Percentiles rank a stretch among this genome's conserved stretches.
Evolutionary conservation across 2,113 vertebrate genomes (phyloP).

Genomic region (Sinocyclocheilus rhinocerous): DNA sequence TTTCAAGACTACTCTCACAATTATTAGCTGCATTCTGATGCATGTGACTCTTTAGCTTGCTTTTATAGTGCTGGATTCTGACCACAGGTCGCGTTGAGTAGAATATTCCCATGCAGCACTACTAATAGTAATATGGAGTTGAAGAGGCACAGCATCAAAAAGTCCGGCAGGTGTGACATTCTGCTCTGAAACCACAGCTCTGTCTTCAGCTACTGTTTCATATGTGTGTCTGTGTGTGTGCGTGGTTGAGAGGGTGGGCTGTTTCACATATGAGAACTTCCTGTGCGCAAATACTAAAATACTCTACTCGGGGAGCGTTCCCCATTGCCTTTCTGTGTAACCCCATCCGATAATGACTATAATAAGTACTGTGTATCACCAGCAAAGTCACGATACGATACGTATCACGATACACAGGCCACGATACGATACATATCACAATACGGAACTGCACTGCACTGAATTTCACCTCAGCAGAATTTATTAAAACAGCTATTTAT

Average conservation of each 20-base stretch:
- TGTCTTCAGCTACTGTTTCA: conserved; percentile 62
- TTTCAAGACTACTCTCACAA: neutral
- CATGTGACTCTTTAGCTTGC: neutral
- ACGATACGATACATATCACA: no score
- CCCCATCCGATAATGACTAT: neutral
- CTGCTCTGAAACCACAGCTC: conserved; percentile 70
- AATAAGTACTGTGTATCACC: neutral
- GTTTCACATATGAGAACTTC: conserved; percentile 62
- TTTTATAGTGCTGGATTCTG: neutral
- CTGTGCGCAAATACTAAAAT: conserved; percentile 69
- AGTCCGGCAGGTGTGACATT: conserved; percentile 69
- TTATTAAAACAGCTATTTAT: no score
- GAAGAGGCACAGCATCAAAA: conserved; percentile 39
- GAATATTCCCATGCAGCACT: conserved; percentile 29
- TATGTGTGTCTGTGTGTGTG: conserved; percentile 40
- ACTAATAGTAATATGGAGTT: conserved; percentile 40
- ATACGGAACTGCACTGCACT: no score
- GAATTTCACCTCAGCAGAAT: no score
- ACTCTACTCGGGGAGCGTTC: conserved; percentile 4
- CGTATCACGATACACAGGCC: no score
- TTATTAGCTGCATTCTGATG: conserved; percentile 23
- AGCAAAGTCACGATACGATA: no score
- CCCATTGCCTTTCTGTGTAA: neutral
- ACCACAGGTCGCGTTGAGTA: neutral
- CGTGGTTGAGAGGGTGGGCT: conserved; percentile 1